phyloP scores from a whole-genome alignment of 2,113 vertebrate genomes.

The Pelodiscus sinensis region DNA sequence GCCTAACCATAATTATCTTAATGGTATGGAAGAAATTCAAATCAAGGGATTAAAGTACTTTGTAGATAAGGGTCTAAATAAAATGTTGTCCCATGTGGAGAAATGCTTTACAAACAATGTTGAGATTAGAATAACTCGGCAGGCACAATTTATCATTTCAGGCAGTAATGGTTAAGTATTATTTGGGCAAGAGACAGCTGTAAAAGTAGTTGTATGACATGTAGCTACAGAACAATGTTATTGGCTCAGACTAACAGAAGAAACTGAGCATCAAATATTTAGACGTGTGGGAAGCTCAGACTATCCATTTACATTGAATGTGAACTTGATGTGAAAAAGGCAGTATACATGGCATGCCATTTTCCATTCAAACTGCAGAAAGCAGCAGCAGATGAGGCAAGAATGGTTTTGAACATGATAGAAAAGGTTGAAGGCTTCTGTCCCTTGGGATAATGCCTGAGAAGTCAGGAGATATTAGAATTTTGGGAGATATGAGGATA shows the following conservation, averaged over 20 bases:
- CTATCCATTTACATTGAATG: not conserved
- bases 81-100: not conserved
- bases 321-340: not conserved
- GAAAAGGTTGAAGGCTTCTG: not conserved
- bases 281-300: not conserved
- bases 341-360: not conserved
- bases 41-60: not conserved
- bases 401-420: not conserved
- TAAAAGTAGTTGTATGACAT: not conserved
- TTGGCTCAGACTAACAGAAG: not conserved
- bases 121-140: not conserved
- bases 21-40: not conserved
- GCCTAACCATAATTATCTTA: not conserved
- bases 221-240: not conserved
- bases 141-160: not conserved
- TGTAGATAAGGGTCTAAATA: not conserved
- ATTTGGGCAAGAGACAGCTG: not conserved
- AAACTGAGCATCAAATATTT: not conserved
- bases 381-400: not conserved
- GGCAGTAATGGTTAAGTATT: not conserved
- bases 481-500: not conserved
- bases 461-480: not conserved
- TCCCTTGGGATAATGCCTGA: not conserved
- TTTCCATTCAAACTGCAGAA: not conserved
- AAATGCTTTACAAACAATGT: not conserved